Base-by-base conservation (phyloP, 2,113 vertebrate genomes). In the Nyctereutes procyonoides region DNA sequence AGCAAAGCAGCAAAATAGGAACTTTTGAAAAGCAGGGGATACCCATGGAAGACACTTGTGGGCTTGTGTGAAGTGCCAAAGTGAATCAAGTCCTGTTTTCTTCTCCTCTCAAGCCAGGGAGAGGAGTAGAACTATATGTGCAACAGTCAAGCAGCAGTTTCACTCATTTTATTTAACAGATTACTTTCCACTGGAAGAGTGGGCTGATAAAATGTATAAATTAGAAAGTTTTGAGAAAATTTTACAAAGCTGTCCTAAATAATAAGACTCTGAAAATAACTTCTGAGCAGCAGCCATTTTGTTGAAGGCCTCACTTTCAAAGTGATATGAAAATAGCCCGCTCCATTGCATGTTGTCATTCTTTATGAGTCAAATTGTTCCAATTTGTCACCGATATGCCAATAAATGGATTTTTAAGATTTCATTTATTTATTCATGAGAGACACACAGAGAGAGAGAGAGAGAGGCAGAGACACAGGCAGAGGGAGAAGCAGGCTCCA, bases 211-310 rank as follows among this genome's bases (percentile, higher is more conserved):
- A 96, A 86, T 88, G 32, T 93, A 81, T 90, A 43, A 32, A 82
- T 5, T 86, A 38, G 83, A 89, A 95, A 93, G 71, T 14, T 88
- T 19, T 58, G 71, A 93, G 24, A 93, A 71, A 96, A 88, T 89
- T 89, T 35, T 88, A 77, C 24, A 89, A 93, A 28, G 1, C 10
- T 73, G 1, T 95, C 88, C 81, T 71, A 79, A 55, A 82, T 93
- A 76, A 51, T 35, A 62, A 93, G 35, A 22, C 48, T 63, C 22
- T 82, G 17, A 87, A 93, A 76, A 62, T 73, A 96, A 84, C 74
- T 81, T 71, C 48, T 74, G 58, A 43, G 38, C 35, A 94, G 43
- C 13, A 8, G 26, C 2, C 15, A 38, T 82, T 30, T 80, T 32
- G 90, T 28, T 93, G 85, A 86, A 93, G 92, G 14, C 13, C 43